Evolutionary conservation across 1,140 invertebrate species (phyloP).

Genomic region (Pseudomyrmex pallidus): DNA sequence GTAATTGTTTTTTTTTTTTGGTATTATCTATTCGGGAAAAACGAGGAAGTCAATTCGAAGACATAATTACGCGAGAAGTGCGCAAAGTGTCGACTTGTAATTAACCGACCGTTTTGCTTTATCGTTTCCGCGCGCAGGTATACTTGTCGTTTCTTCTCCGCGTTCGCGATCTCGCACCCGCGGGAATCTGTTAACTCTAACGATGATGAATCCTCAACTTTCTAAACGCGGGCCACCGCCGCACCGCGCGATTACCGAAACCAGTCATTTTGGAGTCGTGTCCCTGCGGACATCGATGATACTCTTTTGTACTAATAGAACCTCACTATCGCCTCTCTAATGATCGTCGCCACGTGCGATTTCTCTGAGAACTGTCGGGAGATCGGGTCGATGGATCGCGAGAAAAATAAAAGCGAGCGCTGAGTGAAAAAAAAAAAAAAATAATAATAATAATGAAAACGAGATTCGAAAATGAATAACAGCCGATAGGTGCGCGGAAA

Average conservation of each 20-base stretch:
- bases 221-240: constrained; percentile 65
- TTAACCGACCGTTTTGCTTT: constrained; percentile 65
- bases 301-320: constrained; percentile 70
- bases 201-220: constrained; percentile 69
- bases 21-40: background rate
- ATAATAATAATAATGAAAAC: background rate
- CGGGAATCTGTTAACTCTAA: constrained; percentile 26
- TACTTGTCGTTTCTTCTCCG: constrained; percentile 63
- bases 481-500: constrained; percentile 17
- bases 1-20: background rate
- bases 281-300: constrained; percentile 59
- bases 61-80: background rate
- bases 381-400: background rate
- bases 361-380: constrained; percentile 25
- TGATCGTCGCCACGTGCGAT: constrained; percentile 59
- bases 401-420: constrained; percentile 7
- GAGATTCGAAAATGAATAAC: constrained; percentile 20
- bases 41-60: no score
- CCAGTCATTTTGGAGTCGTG: constrained; percentile 68
- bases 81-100: constrained; percentile 64
- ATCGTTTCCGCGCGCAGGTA: constrained; percentile 37
- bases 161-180: constrained; percentile 10
- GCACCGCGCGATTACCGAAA: constrained; percentile 66
- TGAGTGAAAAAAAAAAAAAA: background rate
- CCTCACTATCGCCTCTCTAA: constrained; percentile 64